phyloP scores from a whole-genome alignment of 2,113 vertebrate species.

The Coptodon rendalli region DNA sequence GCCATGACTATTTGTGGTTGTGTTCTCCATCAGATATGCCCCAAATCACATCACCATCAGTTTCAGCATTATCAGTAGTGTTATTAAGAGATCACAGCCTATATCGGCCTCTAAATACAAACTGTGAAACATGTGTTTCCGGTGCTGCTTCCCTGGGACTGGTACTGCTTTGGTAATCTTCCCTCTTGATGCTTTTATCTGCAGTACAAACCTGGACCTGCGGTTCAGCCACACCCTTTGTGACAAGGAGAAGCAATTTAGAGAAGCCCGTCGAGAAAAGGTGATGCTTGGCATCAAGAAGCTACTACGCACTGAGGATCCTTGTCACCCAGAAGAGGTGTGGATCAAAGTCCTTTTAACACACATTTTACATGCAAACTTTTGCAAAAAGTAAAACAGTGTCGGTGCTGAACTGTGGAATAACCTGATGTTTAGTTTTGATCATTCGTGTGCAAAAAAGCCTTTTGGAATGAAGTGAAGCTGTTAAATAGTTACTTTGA shows the following conservation, averaged over 20 bases:
- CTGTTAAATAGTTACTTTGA: not conserved
- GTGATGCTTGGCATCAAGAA: constrained; percentile 85
- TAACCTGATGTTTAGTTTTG: not conserved
- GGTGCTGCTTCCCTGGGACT: not conserved
- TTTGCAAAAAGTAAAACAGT: accelerated
- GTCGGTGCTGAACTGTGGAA: not conserved
- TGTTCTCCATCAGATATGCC: not conserved
- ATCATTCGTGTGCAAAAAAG: not conserved
- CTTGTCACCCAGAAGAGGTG: constrained; percentile 81
- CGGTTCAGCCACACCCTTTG: constrained; percentile 92
- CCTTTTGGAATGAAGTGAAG: not conserved
- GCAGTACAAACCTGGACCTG: constrained; percentile 85
- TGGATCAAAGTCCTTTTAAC: not conserved
- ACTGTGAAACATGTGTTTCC: not conserved
- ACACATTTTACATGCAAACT: not conserved
- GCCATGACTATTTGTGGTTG: not conserved
- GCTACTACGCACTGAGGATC: constrained; percentile 79
- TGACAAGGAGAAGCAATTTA: constrained; percentile 86
- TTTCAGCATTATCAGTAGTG: not conserved
- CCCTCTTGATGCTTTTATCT: not conserved
- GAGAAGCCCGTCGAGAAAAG: constrained; percentile 78
- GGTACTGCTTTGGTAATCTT: not conserved
- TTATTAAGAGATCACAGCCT: not conserved
- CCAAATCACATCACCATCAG: not conserved
- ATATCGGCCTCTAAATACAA: not conserved